A percentile compares a stretch with the other conserved stretches of the same genome.
Conservation (phyloP, 2,797 vertebrate genomes). For the Sebastes nivosus region DNA sequence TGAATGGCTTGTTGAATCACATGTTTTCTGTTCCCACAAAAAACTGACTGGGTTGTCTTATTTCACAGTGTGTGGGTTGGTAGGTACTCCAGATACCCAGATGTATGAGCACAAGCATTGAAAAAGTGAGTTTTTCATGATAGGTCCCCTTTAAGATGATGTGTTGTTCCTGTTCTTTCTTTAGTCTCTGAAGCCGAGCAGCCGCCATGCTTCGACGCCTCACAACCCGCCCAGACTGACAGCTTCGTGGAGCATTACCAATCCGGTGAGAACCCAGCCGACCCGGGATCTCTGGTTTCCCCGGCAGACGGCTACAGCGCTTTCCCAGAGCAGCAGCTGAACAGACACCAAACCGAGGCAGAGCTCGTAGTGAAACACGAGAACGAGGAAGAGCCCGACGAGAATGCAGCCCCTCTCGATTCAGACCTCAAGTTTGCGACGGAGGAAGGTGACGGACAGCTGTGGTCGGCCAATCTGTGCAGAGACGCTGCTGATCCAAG, state of each 20-base stretch:
- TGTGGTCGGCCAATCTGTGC: conserved; percentile 42
- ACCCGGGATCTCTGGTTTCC: neutral
- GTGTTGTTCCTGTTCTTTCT: conserved; percentile 1
- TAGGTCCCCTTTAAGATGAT: neutral
- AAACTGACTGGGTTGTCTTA: no score
- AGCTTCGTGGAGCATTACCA: neutral
- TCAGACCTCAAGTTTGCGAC: conserved; percentile 6
- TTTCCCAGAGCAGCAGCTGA: conserved; percentile 35
- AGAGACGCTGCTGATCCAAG: neutral
- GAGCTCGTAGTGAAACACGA: conserved; percentile 62
- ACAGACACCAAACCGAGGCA: neutral
- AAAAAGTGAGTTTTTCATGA: neutral
- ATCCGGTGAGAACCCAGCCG: neutral
- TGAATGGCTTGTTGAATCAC: no score
- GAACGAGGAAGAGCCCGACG: conserved; percentile 30
- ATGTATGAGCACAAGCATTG: no score
- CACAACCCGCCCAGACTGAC: neutral
- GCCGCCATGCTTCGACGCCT: conserved; percentile 4
- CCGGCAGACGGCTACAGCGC: neutral
- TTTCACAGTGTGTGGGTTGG: neutral
- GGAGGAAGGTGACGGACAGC: conserved; percentile 18
- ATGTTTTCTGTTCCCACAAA: no score
- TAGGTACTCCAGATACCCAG: rapidly evolving
- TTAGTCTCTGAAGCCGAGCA: conserved; percentile 31
- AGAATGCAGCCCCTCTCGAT: neutral